phyloP scores from a whole-genome alignment of 2,888 invertebrate genomes.

The Coremacera marginata region DNA sequence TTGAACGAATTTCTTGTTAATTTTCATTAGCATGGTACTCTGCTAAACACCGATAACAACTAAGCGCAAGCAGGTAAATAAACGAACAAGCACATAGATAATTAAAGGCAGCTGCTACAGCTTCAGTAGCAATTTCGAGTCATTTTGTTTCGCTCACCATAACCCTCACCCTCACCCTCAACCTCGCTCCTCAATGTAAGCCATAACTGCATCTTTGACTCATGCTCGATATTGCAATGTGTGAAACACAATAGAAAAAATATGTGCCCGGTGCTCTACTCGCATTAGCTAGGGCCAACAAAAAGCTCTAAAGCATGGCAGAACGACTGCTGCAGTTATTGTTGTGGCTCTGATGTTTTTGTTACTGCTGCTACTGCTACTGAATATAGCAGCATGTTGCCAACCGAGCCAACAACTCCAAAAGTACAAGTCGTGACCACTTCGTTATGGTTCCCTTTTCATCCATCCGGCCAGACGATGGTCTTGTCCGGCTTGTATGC shows the following conservation, averaged over 20 bases:
- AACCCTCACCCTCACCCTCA: not conserved
- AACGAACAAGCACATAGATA: not conserved
- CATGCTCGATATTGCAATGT: conserved; percentile 13
- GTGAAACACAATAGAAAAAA: not conserved
- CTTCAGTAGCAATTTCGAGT: not conserved
- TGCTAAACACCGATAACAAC: conserved; percentile 1
- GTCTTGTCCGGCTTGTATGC: not conserved
- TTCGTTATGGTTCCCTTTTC: conserved; percentile 24
- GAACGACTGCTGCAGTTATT: conserved; percentile 20
- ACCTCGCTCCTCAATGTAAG: not conserved
- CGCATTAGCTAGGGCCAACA: conserved; percentile 16
- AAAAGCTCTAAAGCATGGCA: conserved; percentile 23
- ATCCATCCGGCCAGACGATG: conserved; percentile 9
- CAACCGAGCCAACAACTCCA: conserved; percentile 26
- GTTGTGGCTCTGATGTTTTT: conserved; percentile 25
- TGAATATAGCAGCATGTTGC: conserved; percentile 19
- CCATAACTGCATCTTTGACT: not conserved
- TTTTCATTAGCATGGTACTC: not conserved
- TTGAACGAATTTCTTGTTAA: conserved; percentile 12
- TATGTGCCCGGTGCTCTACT: conserved; percentile 4
- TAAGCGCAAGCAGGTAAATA: not conserved
- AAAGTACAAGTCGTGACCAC: conserved; percentile 32
- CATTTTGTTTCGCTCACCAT: not conserved
- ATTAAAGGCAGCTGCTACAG: not conserved
- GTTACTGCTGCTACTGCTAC: conserved; percentile 19